A percentile compares a stretch with the other conserved stretches of the same genome.
phyloP scores from a whole-genome alignment of 2,888 invertebrate species.

The Polietes domitor region DNA sequence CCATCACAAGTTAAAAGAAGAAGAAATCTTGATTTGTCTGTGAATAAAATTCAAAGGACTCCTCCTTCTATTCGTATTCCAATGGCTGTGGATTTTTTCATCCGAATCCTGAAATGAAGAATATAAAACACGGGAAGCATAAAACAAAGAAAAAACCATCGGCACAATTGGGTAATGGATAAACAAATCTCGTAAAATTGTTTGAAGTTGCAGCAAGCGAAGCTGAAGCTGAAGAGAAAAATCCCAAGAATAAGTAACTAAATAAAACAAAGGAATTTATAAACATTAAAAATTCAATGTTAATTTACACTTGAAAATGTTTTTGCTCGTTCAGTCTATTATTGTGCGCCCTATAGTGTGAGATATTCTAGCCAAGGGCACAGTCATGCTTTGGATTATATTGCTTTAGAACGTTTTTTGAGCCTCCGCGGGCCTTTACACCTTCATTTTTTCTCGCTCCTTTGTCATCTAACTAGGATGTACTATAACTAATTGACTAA shows the following conservation, averaged over 20 bases:
- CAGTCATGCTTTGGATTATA: no score
- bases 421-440: no score
- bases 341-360: slow-evolving; percentile 21
- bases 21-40: slow-evolving; percentile 32
- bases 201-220: no score
- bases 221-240: background rate
- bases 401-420: no score
- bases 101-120: slow-evolving; percentile 33
- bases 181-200: slow-evolving; percentile 34
- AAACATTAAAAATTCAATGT: slow-evolving; percentile 66
- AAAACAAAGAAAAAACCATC: slow-evolving; percentile 28
- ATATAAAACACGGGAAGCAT: no score
- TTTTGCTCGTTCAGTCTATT: slow-evolving; percentile 21
- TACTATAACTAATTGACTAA: no score
- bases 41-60: slow-evolving; percentile 34
- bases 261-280: slow-evolving; percentile 48
- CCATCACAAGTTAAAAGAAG: slow-evolving; percentile 10
- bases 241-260: slow-evolving; percentile 24
- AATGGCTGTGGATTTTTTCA: slow-evolving; percentile 5
- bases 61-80: background rate
- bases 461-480: no score
- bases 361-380: no score
- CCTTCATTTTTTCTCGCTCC: no score
- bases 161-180: slow-evolving; percentile 8
- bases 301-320: slow-evolving; percentile 67